A percentile compares a stretch with the other conserved stretches of the same genome.
Evolutionary conservation across 2,888 invertebrate genomes (phyloP).

Genomic region (Epistrophe grossulariae): DNA sequence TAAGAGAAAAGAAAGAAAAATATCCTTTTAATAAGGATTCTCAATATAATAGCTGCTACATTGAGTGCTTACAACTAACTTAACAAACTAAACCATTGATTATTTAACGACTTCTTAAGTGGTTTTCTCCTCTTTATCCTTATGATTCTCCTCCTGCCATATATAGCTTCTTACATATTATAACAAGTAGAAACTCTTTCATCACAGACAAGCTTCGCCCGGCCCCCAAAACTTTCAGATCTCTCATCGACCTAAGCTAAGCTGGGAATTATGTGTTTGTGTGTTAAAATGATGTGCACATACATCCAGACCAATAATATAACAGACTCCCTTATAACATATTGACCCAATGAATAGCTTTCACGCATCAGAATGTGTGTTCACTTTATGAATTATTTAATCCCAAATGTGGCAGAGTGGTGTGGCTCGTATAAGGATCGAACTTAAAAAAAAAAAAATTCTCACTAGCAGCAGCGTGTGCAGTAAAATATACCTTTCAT

Average conservation of each 20-base stretch:
- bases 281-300: slow-evolving; percentile 43
- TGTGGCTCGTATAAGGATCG: slow-evolving; percentile 17
- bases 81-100: slow-evolving; percentile 80
- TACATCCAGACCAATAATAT: slow-evolving; percentile 40
- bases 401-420: slow-evolving; percentile 38
- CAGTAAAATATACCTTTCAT: not conserved
- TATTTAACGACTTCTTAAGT: slow-evolving; percentile 84
- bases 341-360: slow-evolving; percentile 75
- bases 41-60: not conserved
- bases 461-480: not conserved
- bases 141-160: not conserved
- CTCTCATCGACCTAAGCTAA: slow-evolving; percentile 38
- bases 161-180: not conserved
- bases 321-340: slow-evolving; percentile 60
- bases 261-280: slow-evolving; percentile 62
- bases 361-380: slow-evolving; percentile 74
- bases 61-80: slow-evolving; percentile 74
- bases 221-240: not conserved
- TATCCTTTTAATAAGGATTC: slow-evolving; percentile 65
- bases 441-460: slow-evolving; percentile 38
- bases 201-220: slow-evolving; percentile 23
- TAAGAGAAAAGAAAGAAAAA: slow-evolving; percentile 29
- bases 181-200: slow-evolving; percentile 50
- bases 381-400: slow-evolving; percentile 74
- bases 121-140: slow-evolving; percentile 77